Base-by-base conservation (phyloP, 2,797 vertebrate genomes). In the Enteromius treurensis region DNA sequence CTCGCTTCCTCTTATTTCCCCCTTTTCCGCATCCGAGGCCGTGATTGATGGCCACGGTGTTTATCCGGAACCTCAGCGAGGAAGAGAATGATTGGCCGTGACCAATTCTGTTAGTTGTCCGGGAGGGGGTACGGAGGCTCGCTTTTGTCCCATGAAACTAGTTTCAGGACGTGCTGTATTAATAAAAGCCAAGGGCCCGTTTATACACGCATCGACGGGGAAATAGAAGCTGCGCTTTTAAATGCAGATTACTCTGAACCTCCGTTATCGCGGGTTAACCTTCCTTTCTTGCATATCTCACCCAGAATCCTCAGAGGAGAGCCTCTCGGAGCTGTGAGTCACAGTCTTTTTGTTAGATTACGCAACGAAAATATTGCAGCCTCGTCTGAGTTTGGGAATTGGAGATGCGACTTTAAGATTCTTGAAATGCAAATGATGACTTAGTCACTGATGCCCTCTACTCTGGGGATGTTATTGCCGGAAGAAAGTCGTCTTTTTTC, bases 71-170 rank as follows among this genome's bases (percentile, higher is more conserved):
- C 55, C 71, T 64, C 68, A 14, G 68, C 73, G 11, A 83, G 69
- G 71, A 84, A 76, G 80, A 81, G 75, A 79, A 83, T 82, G 86
- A 87, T 87, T 84, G 88, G 45, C 84, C 51, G 32, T 88, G 88
- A 87, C 88, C 86, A 75, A 87, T 86, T 87, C 77, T 78, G 65
- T 82, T 84, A 74, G 84, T 86, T 51, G 77, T 87, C 82, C 19
- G 15, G 70, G 45, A 55, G 49, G 83, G 62, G 77, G 26, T 47
- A 71, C 37, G 6, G 40, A 70, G 47, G 45, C 60, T 64, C 29
- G 2, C 58, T 82, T 82, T 69, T 55, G 71, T 80, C 79, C 81
- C 45, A 5, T 77, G 49, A 55, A 42, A 26, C 19, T 58, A 29
- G 10, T 53, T 67, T 55, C 23, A 47, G 73, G 37, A 69, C 37